These are phyloP conservation scores for Phthorimaea operculella DNA, from an alignment of 1,140 invertebrate species.

Conservation along the genomic window DNA sequence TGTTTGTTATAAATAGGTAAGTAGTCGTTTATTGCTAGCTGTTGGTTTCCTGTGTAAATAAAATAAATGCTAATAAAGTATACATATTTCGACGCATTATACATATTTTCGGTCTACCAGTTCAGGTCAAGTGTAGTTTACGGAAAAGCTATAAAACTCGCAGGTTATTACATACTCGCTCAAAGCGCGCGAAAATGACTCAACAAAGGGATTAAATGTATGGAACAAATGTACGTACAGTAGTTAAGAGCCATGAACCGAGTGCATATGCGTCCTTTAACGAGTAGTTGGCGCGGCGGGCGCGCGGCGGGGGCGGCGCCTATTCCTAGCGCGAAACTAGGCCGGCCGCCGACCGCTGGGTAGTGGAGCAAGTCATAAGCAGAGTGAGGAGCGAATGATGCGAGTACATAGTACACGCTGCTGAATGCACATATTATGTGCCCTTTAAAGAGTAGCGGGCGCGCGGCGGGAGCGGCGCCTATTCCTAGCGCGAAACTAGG, in stretches of 20 bases:
- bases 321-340: constrained; percentile 52
- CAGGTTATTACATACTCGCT: no score
- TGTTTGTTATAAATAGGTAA: no score
- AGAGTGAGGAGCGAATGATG: constrained; percentile 16
- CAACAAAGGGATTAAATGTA: no score
- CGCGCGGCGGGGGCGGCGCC: not conserved
- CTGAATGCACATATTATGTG: no score
- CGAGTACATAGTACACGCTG: constrained; percentile 14
- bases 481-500: constrained; percentile 55
- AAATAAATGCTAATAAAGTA: no score
- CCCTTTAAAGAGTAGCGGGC: not conserved
- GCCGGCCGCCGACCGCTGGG: constrained; percentile 60
- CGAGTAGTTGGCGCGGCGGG: not conserved
- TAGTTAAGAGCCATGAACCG: constrained; percentile 31
- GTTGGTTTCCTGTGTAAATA: no score
- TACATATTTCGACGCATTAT: no score
- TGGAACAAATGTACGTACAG: not conserved
- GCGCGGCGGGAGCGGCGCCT: not conserved
- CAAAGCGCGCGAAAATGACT: no score
- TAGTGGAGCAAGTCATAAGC: constrained; percentile 26
- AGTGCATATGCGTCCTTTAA: constrained; percentile 11
- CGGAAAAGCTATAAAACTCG: no score
- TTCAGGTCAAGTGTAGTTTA: no score
- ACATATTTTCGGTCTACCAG: no score
- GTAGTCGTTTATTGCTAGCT: no score